Percentiles rank a stretch among this genome's conserved stretches.
Evolutionary conservation across 2,113 vertebrate species (phyloP).

Genomic region (Lamprotornis superbus): DNA sequence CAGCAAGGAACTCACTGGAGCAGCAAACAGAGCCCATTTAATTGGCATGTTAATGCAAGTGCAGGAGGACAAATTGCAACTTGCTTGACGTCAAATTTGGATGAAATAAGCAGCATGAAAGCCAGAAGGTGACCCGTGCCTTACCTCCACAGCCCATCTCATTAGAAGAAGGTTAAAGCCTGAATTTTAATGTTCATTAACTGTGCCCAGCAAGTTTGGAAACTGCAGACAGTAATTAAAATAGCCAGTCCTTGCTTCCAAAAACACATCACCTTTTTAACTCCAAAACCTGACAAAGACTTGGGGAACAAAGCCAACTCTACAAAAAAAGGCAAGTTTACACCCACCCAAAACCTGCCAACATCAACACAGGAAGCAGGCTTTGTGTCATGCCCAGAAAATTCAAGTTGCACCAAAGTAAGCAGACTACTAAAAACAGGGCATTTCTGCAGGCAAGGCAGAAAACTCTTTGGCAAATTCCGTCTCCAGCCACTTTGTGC

Average conservation of each 20-base stretch:
- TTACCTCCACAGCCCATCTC: neutral
- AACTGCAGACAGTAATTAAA: neutral
- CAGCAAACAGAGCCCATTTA: neutral
- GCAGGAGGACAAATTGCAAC: neutral
- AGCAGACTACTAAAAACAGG: neutral
- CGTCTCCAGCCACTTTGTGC: neutral
- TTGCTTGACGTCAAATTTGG: neutral
- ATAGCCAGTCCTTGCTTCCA: neutral
- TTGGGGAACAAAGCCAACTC: neutral
- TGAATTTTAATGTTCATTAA: neutral
- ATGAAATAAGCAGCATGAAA: neutral
- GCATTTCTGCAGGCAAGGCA: neutral
- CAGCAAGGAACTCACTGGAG: neutral
- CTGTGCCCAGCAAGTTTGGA: neutral
- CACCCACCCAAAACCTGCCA: conserved; percentile 32
- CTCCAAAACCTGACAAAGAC: neutral
- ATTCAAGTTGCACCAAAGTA: neutral
- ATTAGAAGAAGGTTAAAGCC: neutral
- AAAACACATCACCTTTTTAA: neutral
- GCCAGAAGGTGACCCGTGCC: neutral
- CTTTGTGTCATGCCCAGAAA: conserved; percentile 4
- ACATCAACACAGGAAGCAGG: neutral
- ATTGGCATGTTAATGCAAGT: neutral
- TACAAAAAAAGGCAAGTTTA: neutral
- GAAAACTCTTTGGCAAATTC: neutral